Evolutionary conservation across 2,888 invertebrate genomes (phyloP), one percentile per base, ranked within the genome.

Genomic region (Drosophila falleni): DNA sequence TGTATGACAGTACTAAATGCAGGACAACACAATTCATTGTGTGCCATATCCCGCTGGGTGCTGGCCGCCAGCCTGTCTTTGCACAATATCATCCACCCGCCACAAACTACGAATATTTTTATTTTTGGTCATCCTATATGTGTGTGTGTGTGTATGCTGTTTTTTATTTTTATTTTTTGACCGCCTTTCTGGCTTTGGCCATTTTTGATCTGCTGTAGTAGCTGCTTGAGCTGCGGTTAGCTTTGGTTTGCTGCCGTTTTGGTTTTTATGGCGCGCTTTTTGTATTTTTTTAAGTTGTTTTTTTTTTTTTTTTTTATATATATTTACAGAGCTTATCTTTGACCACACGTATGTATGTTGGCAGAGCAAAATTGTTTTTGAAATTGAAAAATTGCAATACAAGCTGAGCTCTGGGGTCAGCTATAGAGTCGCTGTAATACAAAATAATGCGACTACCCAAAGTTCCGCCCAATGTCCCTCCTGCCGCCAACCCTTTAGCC

Each of bases 331-430:
- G 87, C 87, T 88, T 88, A 88, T 88, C 90, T 90, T 90, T 90
- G 90, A 89, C 88, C 90, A 88, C 90, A 88, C 89, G 87, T 88
- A 82, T 90, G 87, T 88, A 85, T 90, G 89, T 86, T 89, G 90
- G 90, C 78, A 72, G 81, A 86, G 88, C 80, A 86, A 90, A 90
- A 88, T 90, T 89, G 90, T 88, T 90, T 90, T 87, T 90, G 90
- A 88, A 88, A 88, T 88, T 90, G 90, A 88, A 89, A 88, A 90
- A 88, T 88, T 86, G 89, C 90, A 90, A 78, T 86, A 80, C 87
- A 88, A 88, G 88, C 89, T 88, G 73, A 83, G 89, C 71, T 67
- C 74, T 74, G 78, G 79, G 72, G 74, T 68, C 77, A 75, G 79
- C 66, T 55, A 78, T 74, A 74, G 67, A 81, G 68, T 70, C 67